Base-by-base conservation (phyloP, 2,888 invertebrate species). In the Leptinotarsa juncta region DNA sequence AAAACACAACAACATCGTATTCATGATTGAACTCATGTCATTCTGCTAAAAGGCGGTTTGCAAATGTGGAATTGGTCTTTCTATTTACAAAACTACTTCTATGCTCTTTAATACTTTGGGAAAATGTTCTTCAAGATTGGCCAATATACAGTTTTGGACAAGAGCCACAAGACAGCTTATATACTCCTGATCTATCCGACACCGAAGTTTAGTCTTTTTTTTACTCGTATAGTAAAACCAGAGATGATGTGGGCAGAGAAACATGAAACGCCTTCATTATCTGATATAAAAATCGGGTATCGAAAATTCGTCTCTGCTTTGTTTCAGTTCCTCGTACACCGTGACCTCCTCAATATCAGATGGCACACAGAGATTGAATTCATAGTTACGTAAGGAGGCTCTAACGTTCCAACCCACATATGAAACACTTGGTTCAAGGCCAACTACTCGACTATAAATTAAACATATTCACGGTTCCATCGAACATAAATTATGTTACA, bases 371-470 rank as follows among this genome's bases (percentile, higher is more conserved):
- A 62, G 62, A 62, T 62, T 62, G 62, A 62, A 62, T 62, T 32
- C 62, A 32, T 32, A 62, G 42, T 62, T 62, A 62, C 62, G 62
- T 62, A 62, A 62, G 60, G 18, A 62, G 62, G 62, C 62, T 62
- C 62, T 62, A 62, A 62, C 62, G 62, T 62, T 62, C 62, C 62
- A 62, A 62, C 62, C 62, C 62, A 62, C 62, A 62, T 62, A 62
- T 62, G 62, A 62, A 62, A 32, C 62, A 62, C 62, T 62, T 32
- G 32, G 62, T 62, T 62, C 62, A 62, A 62, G 62, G 62, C 62
- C 62, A 62, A 62, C 62, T 62, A 62, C 62, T 62, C 62, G n/a
- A 42, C 62, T 32, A 62, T 16, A 62, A 62, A 62, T 62, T 62
- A 26, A 42, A 62, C 62, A 62, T 57, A 57, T 57, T 57, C 57